Evolutionary conservation across 1,140 invertebrate species (phyloP), one percentile per base, ranked within the genome.

Genomic region (Gonatopus flavifemur): DNA sequence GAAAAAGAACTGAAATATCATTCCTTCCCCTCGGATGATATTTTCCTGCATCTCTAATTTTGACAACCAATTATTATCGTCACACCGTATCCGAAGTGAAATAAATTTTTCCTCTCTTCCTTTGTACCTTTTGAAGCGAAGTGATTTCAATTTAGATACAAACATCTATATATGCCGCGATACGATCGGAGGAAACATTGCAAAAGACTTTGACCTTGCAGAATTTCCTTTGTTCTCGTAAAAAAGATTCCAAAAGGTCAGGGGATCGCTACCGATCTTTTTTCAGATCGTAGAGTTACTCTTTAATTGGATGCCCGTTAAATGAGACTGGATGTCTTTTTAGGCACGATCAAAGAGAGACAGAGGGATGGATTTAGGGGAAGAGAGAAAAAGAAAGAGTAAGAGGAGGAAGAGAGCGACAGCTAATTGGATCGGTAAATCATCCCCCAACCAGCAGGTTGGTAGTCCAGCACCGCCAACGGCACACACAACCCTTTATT

Each of bases 391-490:
- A 15, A 40, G 38, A 24, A 12, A 15, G 37, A 49, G 9, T 21
- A 48, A 40, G 40, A 13, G 21, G 33, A n/a, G 45, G 30, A 46
- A 21, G 33, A 45, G 32, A 53, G 57, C 54, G 50, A 58, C 59
- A 66, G 65, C 74, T 78, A 78, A 78, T 78, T 77, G 74, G 74
- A 77, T 77, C 76, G 72, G 74, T 78, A 78, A 78, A 78, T 78
- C 76, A 78, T 77, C 75, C 75, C 66, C 72, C 72, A 74, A 71
- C 67, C 71, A 72, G 72, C 62, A 70, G 66, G 66, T 57, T 66
- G 63, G 70, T 63, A 70, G 70, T 51, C 67, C 56, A 71, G 67
- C 64, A 58, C 59, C 57, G 59, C 59, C 59, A 65, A 62, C 53
- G 61, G 62, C 70, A n/a, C n/a, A n/a, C n/a, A n/a, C n/a, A 78